Base-by-base conservation (phyloP, 2,888 invertebrate species). In the Sinohyriopsis cumingii region DNA sequence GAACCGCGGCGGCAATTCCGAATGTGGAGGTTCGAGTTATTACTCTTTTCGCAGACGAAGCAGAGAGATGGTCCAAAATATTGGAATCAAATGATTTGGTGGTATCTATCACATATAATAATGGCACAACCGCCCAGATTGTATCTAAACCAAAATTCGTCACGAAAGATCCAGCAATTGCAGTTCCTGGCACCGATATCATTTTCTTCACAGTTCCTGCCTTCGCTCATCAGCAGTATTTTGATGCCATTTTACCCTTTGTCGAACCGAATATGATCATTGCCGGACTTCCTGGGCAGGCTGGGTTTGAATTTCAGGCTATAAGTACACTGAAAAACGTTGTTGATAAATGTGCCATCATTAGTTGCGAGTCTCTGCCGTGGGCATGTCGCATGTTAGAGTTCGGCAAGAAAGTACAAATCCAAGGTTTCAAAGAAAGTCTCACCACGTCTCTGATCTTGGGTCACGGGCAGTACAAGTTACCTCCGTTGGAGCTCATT, bases 161-260 rank as follows among this genome's bases (percentile, higher is more conserved):
- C 20, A 84, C 83, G 5, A 84, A 84, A 18, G 79, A 84, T 62
- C 80, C 86, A 0, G 69, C 64, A 7, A 67, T 63, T 22, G 85
- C 80, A 0, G 78, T 81, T 60, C 73, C 79, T 2, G 84, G 84
- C 9, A 81, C 78, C 3, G 80, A 82, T 61, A 73, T 83, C 24
- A 74, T 86, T 19, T 81, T 84, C 33, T 75, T 86, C 61, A 78
- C 80, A 0, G 85, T 86, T 1, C 86, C 86, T 18, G 86, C 85
- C 0, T 86, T 86, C 65, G 86, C 85, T 3, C 86, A 86, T 69
- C 78, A 76, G 56, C 73, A 77, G 60, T 86, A 86, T 68, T 78
- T 86, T 53, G 65, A 76, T 28, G 82, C 78, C 7, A 77, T 86
- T 33, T 69, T 73, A 45, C 78, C 81, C 6, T 74, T 78, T 60